Evolutionary conservation across 1,140 invertebrate genomes (phyloP), one percentile per base, ranked within the genome.

Genomic region (Nilaparvata lugens): DNA sequence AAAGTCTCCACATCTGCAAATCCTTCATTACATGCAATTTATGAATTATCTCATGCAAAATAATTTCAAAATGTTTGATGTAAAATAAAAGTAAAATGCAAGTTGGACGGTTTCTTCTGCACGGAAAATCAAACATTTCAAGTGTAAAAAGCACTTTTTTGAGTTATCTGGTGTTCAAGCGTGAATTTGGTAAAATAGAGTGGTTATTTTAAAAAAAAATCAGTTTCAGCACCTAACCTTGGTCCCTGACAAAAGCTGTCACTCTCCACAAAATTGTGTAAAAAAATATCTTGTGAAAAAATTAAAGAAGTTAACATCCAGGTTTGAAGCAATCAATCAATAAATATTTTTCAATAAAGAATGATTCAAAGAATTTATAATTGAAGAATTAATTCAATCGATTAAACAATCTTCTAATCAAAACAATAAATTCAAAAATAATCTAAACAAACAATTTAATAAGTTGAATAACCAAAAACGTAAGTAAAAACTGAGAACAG

Each of bases 161-260:
- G 11, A 19, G 21, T 48, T 48, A 48, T 4, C 16, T 48, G 45
- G 45, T 48, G 45, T 48, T 48, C 45, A 19, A 23, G 16, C 16
- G 21, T 48, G 16, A 48, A 18, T 19, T 18, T 48, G 6, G 16
- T 19, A 23, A 48, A 19, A 18, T 19, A 48, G 21, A 18, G 21
- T 48, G 21, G n/a, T 3, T 48, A 9, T 19, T 48, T 48, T 16
- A 23, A 19, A 48, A 48, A 16, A 19, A 23, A 48, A 9, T 48
- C 45, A 19, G 45, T 48, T 48, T 48, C 45, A 48, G 45, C 21
- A 45, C 45, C 45, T 48, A 48, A 19, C 16, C 45, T 48, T 48
- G 45, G 45, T 48, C 45, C 45, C 45, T 23, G 45, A 48, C 45
- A 23, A 48, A 48, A 48, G 21, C 2, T 48, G 16, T 23, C 45